phyloP scores from a whole-genome alignment of 2,113 vertebrate genomes.

The Lagopus leucura region DNA sequence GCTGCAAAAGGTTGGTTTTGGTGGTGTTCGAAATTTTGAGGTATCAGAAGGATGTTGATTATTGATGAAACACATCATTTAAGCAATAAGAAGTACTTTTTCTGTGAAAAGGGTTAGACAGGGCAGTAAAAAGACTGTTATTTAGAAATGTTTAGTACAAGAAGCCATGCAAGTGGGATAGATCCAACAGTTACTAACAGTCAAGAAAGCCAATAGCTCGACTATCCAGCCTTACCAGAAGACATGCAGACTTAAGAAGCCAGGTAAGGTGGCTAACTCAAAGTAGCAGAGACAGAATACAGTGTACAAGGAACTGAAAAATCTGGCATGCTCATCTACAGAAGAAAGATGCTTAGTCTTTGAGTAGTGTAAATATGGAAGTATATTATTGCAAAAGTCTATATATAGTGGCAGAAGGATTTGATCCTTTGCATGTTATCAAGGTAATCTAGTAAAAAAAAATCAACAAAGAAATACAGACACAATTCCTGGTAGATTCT shows the following conservation, averaged over 20 bases:
- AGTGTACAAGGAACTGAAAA: neutral
- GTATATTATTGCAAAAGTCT: neutral
- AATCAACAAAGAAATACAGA: neutral
- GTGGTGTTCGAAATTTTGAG: neutral
- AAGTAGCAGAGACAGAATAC: neutral
- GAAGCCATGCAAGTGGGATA: neutral
- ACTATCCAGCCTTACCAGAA: neutral
- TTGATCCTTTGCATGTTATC: neutral
- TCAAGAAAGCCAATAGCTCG: neutral
- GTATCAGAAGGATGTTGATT: neutral
- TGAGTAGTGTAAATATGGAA: neutral
- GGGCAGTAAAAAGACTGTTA: neutral
- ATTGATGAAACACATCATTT: neutral
- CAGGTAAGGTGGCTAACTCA: neutral
- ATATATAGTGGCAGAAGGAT: neutral
- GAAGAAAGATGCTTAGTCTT: neutral
- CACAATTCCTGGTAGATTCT: neutral
- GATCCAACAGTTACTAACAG: neutral
- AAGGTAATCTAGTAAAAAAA: neutral
- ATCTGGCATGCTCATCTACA: rapidly evolving
- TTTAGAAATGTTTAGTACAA: neutral
- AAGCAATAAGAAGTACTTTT: neutral
- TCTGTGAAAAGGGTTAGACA: neutral
- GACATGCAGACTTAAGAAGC: neutral
- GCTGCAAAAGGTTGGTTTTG: neutral